phyloP scores from a whole-genome alignment of 2,113 vertebrate species.

The Ardeotis arabs region DNA sequence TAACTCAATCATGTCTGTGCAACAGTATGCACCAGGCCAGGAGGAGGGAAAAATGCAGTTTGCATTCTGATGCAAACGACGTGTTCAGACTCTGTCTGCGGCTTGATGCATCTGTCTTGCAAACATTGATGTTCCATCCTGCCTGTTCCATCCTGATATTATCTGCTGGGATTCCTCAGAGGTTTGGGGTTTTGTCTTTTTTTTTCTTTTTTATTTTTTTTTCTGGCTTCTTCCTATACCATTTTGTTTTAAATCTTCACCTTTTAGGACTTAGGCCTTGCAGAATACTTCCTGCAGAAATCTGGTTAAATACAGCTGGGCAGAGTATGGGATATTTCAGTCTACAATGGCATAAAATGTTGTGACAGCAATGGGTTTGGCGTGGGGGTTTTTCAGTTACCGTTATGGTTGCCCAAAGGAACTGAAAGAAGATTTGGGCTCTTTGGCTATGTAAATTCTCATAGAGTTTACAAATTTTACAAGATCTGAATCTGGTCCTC shows the following conservation, averaged over 20 bases:
- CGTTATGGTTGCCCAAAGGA: not conserved
- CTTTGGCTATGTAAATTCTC: not conserved
- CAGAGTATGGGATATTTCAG: not conserved
- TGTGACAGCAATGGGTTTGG: fast-evolving
- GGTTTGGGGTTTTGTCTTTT: not conserved
- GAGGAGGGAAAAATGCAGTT: not conserved
- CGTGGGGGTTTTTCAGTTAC: not conserved
- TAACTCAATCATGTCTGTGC: not conserved
- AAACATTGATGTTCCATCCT: not conserved
- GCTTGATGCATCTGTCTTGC: fast-evolving
- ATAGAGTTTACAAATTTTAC: not conserved
- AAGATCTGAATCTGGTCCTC: not conserved
- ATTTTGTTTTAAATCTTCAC: not conserved
- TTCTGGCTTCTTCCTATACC: not conserved
- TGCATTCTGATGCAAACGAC: not conserved
- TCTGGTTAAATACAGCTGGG: not conserved
- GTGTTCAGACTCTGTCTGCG: not conserved
- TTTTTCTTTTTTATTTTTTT: too few species aligned
- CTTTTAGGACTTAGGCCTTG: not conserved
- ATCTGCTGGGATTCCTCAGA: not conserved
- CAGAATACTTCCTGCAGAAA: not conserved
- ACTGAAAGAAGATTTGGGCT: not conserved
- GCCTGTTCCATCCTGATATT: not conserved
- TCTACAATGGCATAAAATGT: not conserved
- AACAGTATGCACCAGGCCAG: not conserved